phyloP scores from a whole-genome alignment of 1,140 invertebrate genomes.

The Trichogramma pretiosum region DNA sequence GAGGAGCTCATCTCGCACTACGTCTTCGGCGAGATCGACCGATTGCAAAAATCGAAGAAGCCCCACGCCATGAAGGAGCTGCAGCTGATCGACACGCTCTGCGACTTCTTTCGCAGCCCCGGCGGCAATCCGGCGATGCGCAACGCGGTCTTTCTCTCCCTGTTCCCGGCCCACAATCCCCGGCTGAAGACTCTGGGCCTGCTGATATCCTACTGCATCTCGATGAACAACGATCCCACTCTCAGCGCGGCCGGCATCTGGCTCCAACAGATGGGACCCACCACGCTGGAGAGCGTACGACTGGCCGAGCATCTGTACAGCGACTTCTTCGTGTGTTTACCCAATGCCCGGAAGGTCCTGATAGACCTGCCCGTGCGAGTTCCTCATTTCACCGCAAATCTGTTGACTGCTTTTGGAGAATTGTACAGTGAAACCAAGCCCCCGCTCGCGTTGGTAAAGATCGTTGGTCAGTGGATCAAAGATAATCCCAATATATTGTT shows the following conservation, averaged over 20 bases:
- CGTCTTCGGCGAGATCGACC: constrained; percentile 68
- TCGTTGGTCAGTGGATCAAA: constrained; percentile 40
- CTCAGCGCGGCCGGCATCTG: constrained; percentile 71
- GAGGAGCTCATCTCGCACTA: constrained; percentile 74
- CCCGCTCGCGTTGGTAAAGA: constrained; percentile 31
- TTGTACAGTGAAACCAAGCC: constrained; percentile 51
- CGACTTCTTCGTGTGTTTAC: constrained; percentile 67
- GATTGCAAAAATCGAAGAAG: constrained; percentile 50
- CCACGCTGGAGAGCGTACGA: constrained; percentile 59
- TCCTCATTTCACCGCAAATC: constrained; percentile 71
- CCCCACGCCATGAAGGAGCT: constrained; percentile 59
- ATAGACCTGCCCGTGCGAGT: constrained; percentile 59
- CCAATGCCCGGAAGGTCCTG: constrained; percentile 54
- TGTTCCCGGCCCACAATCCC: constrained; percentile 60
- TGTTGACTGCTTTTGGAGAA: constrained; percentile 71
- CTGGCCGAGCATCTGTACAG: constrained; percentile 66
- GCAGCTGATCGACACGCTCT: constrained; percentile 65
- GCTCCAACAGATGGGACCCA: constrained; percentile 74
- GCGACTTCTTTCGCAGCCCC: constrained; percentile 62
- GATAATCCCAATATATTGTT: constrained; percentile 60
- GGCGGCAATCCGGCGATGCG: constrained; percentile 59
- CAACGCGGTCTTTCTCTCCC: constrained; percentile 70
- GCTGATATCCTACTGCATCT: constrained; percentile 67
- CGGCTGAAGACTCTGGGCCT: constrained; percentile 65
- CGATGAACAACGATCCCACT: constrained; percentile 61